These are phyloP conservation scores for Cephus spinipes DNA, from an alignment of 2,888 invertebrate species.

Conservation along the genomic window DNA sequence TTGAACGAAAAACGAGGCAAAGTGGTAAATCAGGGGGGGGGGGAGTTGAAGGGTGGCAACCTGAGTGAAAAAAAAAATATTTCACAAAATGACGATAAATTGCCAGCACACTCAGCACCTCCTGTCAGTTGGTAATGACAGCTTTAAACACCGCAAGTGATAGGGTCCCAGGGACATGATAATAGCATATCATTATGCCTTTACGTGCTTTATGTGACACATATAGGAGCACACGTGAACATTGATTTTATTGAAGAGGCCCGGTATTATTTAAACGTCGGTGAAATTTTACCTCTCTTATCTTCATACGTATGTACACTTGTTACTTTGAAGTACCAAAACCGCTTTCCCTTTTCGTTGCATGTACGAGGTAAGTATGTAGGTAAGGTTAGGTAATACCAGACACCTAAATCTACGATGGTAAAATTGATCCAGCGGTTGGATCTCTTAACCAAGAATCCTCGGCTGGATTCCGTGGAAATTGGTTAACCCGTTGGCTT, in stretches of 20 bases:
- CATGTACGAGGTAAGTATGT: not conserved
- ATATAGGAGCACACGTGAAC: slow-evolving; percentile 16
- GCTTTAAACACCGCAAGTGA: slow-evolving; percentile 43
- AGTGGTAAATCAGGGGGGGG: not conserved
- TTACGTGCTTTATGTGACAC: slow-evolving; percentile 38
- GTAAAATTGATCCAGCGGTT: not conserved
- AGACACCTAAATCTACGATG: not conserved
- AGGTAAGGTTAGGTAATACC: not conserved
- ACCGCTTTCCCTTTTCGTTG: not conserved
- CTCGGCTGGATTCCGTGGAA: not conserved
- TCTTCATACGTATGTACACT: not conserved
- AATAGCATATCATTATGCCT: slow-evolving; percentile 42
- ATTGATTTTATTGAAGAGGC: slow-evolving; percentile 1
- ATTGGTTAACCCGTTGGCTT: not conserved
- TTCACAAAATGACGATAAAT: slow-evolving; percentile 3
- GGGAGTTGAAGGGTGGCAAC: too few relatives aligned
- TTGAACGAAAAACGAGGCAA: not conserved
- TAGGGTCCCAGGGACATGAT: slow-evolving; percentile 35
- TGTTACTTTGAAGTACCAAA: not conserved
- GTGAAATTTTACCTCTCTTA: not conserved
- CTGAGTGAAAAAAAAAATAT: not conserved
- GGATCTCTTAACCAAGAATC: not conserved
- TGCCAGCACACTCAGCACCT: slow-evolving; percentile 3
- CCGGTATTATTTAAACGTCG: not conserved
- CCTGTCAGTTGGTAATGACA: slow-evolving; percentile 40